Base-by-base conservation (phyloP, 2,797 vertebrate genomes). In the Gephyroberyx darwinii region DNA sequence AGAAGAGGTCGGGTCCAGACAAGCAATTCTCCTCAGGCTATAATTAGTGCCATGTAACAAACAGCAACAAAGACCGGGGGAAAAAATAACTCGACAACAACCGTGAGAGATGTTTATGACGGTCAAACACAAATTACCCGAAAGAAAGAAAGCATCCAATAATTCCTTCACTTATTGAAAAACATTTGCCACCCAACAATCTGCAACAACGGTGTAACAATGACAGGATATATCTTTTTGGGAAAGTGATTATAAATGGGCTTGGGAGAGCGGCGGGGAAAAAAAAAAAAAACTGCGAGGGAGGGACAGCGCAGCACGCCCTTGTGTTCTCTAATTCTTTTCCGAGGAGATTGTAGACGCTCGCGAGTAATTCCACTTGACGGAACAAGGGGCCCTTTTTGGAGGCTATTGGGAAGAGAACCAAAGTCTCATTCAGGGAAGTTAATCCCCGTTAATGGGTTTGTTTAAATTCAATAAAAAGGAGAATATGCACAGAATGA, bases 371-470 rank as follows among this genome's bases (percentile, higher is more conserved):
- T 92, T 91, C 88, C 88, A 91, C 89, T 92, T 82, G 85, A 90
- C 84, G 83, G 88, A 91, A 91, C 86, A 89, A 91, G 83, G 79
- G 85, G 82, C 71, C 87, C 86, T 77, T 90, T 90, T 88, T 80
- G 71, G 82, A 90, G 87, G 84, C 85, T 90, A 89, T 89, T 91
- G 90, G 92, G 91, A 92, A 87, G 82, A 84, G 82, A 87, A 89
- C 89, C 91, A 92, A 89, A 90, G 90, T 89, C 89, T 90, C 83
- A 92, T 92, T 94, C 92, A 91, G 85, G 84, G 78, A 79, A 86
- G 85, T 92, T 93, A 94, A 94, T 94, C 92, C 91, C 88, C 73
- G 74, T 92, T 93, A 93, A 93, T 92, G 89, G 91, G 91, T 93
- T 93, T 93, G 91, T 93, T 92, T 93, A 90, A 92, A 93, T 93